Evolutionary conservation across 2,797 vertebrate genomes (phyloP), one percentile per base, ranked within the genome.

Genomic region (Euthynnus affinis): DNA sequence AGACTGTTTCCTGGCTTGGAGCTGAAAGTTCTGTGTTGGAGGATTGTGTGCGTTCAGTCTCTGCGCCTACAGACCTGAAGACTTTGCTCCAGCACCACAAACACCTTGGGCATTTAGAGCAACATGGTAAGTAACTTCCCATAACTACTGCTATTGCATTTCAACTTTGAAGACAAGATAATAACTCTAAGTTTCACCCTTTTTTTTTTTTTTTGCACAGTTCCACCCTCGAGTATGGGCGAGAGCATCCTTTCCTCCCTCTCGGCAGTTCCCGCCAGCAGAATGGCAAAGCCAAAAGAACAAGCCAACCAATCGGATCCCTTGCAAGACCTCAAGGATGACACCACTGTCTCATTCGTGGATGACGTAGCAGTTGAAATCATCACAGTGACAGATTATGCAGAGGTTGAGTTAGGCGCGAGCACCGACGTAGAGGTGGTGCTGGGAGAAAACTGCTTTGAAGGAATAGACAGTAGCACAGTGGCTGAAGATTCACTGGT

Each of bases 1-100:
- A 96, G 95, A 95, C 92, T 9, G 84, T 90, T 10, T 91, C 71
- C 1, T 93, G 93, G 93, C 94, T 96, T 3, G 91, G 87, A 68
- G 79, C 80, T 0, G 88, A 88, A 10, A 17, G 64, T 14, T 87
- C 84, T 0, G 75, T 86, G 49, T 84, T 93, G 87, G 92, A 93
- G 18, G 93, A 94, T 29, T 93, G 87, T 68, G 64, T 91, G 9
- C 79, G 79, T 64, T 86, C 90, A 3, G 75, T 95, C 20, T 91
- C 90, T 25, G 86, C 95, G 40, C 92, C 90, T 2, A 84, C 77
- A 25, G 75, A 94, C 63, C 71, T 95, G 53, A 91, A 86, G 49
- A 70, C 69, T 72, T 80, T 95, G 23, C 89, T 93, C 48, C 91
- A 90, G 74, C 91, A 94, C 75, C 94, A 94, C 76, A 92, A 88